Evolutionary conservation across 2,888 invertebrate genomes (phyloP).

Genomic region (Drosophila paramelanica): DNA sequence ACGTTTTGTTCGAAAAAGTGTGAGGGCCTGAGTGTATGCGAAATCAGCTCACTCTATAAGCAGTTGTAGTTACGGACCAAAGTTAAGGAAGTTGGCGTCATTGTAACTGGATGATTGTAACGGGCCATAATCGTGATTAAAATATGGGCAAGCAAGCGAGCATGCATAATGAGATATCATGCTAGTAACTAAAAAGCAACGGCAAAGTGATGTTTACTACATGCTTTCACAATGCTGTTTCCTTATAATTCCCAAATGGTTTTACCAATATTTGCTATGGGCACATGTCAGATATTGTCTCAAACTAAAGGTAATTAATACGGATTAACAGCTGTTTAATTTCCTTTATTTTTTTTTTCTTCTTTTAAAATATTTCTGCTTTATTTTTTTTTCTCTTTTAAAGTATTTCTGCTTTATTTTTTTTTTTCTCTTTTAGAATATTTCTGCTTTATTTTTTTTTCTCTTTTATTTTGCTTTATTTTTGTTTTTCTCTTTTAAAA

Average conservation of each 20-base stretch:
- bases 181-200: neutral
- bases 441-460: no score
- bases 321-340: neutral
- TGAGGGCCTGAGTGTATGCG: conserved; percentile 9
- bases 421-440: no score
- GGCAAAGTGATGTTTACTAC: neutral
- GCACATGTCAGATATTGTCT: neutral
- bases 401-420: no score
- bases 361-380: no score
- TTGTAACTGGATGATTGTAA: conserved; percentile 7
- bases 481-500: no score
- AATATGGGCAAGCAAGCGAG: conserved; percentile 8
- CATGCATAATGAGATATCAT: conserved; percentile 27
- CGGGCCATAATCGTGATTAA: conserved; percentile 19
- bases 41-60: conserved; percentile 20
- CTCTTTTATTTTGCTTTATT: no score
- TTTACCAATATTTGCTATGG: conserved; percentile 5
- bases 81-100: conserved; percentile 15
- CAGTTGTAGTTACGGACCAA: conserved; percentile 20
- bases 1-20: conserved; percentile 55
- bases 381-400: no score
- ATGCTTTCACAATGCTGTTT: conserved; percentile 4
- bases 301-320: neutral
- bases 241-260: conserved; percentile 14
- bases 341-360: no score